Evolutionary conservation across 2,797 vertebrate species (phyloP).

Genomic region (Rhinogobio ventralis): DNA sequence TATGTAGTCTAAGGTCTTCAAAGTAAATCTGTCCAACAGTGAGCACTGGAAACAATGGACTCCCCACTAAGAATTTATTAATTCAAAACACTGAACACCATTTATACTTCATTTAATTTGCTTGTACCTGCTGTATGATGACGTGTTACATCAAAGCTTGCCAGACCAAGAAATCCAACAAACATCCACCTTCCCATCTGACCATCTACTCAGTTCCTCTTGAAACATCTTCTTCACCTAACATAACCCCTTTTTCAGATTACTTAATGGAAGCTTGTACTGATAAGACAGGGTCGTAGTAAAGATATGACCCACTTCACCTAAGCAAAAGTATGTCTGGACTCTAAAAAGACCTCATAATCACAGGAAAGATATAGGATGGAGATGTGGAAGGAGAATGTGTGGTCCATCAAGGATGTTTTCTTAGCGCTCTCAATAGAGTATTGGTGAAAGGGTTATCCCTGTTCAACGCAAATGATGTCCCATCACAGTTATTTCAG

Average conservation of each 20-base stretch:
- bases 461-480: constrained; percentile 58
- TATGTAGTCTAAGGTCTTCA: not conserved
- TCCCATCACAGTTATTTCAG: constrained; percentile 65
- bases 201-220: not conserved
- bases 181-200: not conserved
- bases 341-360: constrained; percentile 47
- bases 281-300: constrained; percentile 39
- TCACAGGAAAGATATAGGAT: constrained; percentile 45
- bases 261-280: constrained; percentile 41
- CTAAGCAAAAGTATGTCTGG: constrained; percentile 39
- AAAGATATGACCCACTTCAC: constrained; percentile 46
- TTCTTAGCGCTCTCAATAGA: constrained; percentile 62
- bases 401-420: constrained; percentile 69
- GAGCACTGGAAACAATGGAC: not conserved
- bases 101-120: constrained; percentile 13
- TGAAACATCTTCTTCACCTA: constrained; percentile 30
- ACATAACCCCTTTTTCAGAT: not conserved
- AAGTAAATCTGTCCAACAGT: constrained; percentile 1
- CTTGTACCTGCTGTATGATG: not conserved
- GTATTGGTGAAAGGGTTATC: constrained; percentile 53
- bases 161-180: constrained; percentile 9
- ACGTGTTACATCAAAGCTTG: not conserved
- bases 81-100: not conserved
- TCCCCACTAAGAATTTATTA: not conserved
- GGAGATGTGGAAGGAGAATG: constrained; percentile 49